Evolutionary conservation across 2,888 invertebrate genomes (phyloP).

Genomic region (Ceramica pisi): DNA sequence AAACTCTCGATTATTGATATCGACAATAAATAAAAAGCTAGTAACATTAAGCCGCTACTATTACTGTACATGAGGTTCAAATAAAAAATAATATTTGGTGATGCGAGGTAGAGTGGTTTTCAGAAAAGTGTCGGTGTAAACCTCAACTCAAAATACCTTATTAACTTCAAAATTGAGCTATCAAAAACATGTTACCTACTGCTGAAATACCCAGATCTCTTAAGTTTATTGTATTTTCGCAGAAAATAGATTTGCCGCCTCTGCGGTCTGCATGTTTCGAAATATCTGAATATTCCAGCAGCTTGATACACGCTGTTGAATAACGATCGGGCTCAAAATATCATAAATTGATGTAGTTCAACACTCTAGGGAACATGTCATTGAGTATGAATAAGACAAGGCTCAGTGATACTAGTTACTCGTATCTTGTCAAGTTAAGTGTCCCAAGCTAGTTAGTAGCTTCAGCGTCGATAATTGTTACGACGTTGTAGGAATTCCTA

Average conservation of each 20-base stretch:
- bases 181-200: neutral
- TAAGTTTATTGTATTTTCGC: neutral
- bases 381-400: slow-evolving; percentile 32
- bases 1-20: too few relatives aligned
- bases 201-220: neutral
- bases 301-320: slow-evolving; percentile 39
- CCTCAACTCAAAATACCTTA: neutral
- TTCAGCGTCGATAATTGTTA: neutral
- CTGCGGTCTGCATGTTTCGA: slow-evolving; percentile 1
- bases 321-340: slow-evolving; percentile 30
- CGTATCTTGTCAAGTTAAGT: neutral
- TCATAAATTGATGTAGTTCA: slow-evolving; percentile 42
- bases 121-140: too few relatives aligned
- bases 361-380: slow-evolving; percentile 14
- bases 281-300: slow-evolving; percentile 44
- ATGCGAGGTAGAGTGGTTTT: too few relatives aligned
- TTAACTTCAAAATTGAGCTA: neutral
- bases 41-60: too few relatives aligned
- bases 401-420: too few relatives aligned
- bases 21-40: too few relatives aligned
- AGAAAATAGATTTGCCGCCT: slow-evolving; percentile 4
- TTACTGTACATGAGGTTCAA: too few relatives aligned
- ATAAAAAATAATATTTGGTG: too few relatives aligned
- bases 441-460: neutral
- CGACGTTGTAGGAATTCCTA: neutral